Base-by-base conservation (phyloP, 1,140 invertebrate genomes). In the Chlorops oryzae region DNA sequence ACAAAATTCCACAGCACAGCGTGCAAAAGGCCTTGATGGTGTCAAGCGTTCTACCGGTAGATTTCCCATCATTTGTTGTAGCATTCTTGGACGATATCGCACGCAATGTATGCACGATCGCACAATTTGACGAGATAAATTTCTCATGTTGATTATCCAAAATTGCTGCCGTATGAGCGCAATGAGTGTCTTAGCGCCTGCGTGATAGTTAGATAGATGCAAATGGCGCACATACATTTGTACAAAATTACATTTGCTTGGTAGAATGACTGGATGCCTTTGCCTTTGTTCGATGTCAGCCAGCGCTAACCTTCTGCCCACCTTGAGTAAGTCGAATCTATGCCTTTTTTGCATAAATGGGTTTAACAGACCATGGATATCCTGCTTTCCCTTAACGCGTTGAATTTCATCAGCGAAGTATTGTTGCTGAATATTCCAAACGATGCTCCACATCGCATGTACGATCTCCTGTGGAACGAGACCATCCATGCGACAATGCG, bases 1-100 rank as follows among this genome's bases (percentile, higher is more conserved):
- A 5, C 59, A 61, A 42, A 69, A 73, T 48, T 74, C 71, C 1
- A 69, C 42, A 5, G 63, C 58, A 10, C 44, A 34, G 10, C 53
- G 48, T 25, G 50, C 9, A 54, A 73, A 73, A 21, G 50, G 41
- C 3, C 50, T 3, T 28, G 20, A n/a, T 27, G 41, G 32, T 2
- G 21, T 38, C 13, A 38, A 15, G 13, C 50, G 6, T 23, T 5
- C 27, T 28, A 23, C 17, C 7, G 49, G 41, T 17, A 51, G 20
- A 28, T 51, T 37, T 3, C 49, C 49, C 49, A 51, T 51, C 27
- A 43, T n/a, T 20, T 45, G 48, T 12, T 65, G 52, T 24, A 54
- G 50, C 7, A 45, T 38, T 23, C 50, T 35, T 42, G 42, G 55
- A 44, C 69, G 70, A 9, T 44, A 47, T 23, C 51, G 20, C 28